These are phyloP conservation scores for Esox lucius DNA, from an alignment of 2,797 vertebrate genomes.

Conservation along the genomic window DNA sequence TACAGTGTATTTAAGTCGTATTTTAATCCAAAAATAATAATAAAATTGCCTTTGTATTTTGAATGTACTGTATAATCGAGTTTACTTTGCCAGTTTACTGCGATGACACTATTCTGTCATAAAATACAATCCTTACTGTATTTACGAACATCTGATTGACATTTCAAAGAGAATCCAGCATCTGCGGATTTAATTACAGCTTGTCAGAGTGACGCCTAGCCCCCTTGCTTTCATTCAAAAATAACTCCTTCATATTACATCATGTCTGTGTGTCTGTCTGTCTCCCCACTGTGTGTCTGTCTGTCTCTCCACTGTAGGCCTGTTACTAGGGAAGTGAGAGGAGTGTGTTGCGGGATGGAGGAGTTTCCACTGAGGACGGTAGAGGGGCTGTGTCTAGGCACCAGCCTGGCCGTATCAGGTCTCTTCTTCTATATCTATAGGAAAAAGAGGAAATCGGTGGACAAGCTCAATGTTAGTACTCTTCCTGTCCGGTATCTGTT, in stretches of 20 bases:
- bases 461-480: constrained; percentile 76
- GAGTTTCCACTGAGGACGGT: constrained; percentile 57
- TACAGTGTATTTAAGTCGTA: not conserved
- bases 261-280: not conserved
- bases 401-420: constrained; percentile 79
- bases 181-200: constrained; percentile 14
- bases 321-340: constrained; percentile 22
- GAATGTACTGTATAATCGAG: not conserved
- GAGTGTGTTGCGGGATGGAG: constrained; percentile 70
- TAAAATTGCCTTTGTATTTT: not conserved
- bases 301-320: constrained; percentile 26
- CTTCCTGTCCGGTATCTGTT: not conserved
- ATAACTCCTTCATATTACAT: not conserved
- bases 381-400: constrained; percentile 79
- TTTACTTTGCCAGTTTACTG: no score
- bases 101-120: constrained; percentile 3
- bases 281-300: constrained; percentile 22
- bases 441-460: constrained; percentile 69
- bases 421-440: constrained; percentile 82
- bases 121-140: constrained; percentile 3
- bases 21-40: no score
- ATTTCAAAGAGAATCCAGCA: constrained; percentile 7
- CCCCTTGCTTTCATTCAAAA: not conserved
- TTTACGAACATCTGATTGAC: not conserved
- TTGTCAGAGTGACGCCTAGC: not conserved